Percentiles rank a stretch among this genome's conserved stretches.
Conservation (phyloP, 1,140 invertebrate species). For the Drosophila sp. region DNA sequence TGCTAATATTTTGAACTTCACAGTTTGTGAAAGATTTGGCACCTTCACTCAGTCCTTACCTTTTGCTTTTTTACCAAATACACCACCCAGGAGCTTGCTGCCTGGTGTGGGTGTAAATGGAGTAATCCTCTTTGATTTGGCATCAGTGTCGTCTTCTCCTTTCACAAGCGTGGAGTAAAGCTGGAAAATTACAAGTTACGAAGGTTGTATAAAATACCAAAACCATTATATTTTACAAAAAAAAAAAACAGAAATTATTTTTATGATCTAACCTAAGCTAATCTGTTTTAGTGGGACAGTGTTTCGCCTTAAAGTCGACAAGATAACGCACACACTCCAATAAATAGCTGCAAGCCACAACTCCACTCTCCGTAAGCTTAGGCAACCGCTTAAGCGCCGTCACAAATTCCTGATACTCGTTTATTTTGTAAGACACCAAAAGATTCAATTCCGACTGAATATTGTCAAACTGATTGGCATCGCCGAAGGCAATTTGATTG, state of each 20-base stretch:
- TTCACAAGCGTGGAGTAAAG: slow-evolving; percentile 54
- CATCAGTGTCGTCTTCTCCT: slow-evolving; percentile 38
- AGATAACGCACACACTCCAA: slow-evolving; percentile 68
- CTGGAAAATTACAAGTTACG: slow-evolving; percentile 42
- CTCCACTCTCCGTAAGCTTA: slow-evolving; percentile 56
- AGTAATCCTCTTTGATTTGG: slow-evolving; percentile 66
- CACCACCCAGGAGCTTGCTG: slow-evolving; percentile 71
- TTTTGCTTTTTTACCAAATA: slow-evolving; percentile 78
- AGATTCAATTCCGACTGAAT: slow-evolving; percentile 53
- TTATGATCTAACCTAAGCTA: not conserved
- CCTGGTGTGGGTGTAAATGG: slow-evolving; percentile 78
- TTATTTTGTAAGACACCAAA: slow-evolving; percentile 66
- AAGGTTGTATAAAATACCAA: not conserved
- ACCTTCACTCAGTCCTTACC: slow-evolving; percentile 47
- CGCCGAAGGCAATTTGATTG: slow-evolving; percentile 78
- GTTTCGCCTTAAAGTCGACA: slow-evolving; percentile 34
- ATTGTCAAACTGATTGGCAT: slow-evolving; percentile 56
- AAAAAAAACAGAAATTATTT: slow-evolving; percentile 34
- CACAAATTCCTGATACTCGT: slow-evolving; percentile 56
- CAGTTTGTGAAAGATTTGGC: not conserved
- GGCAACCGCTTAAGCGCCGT: slow-evolving; percentile 48
- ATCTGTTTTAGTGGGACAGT: slow-evolving; percentile 5
- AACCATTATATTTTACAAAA: not conserved
- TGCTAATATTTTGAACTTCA: not conserved
- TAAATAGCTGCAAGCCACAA: slow-evolving; percentile 56